phyloP scores from a whole-genome alignment of 2,888 invertebrate genomes.

The Ormia ochracea region DNA sequence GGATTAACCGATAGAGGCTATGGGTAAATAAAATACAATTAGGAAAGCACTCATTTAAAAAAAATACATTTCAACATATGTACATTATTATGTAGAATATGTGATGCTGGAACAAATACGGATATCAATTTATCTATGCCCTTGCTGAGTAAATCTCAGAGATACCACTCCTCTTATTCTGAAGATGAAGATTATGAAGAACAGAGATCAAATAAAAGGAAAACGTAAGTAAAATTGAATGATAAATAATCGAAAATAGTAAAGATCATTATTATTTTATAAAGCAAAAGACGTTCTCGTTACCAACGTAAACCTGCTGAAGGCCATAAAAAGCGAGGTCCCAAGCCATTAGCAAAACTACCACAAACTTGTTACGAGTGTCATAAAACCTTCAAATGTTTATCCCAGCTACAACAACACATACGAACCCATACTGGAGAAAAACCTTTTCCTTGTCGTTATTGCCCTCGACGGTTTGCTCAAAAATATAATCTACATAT shows the following conservation, averaged over 20 bases:
- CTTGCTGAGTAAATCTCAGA: slow-evolving; percentile 30
- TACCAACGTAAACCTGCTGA: slow-evolving; percentile 80
- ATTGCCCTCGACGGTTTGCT: slow-evolving; percentile 80
- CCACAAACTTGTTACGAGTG: slow-evolving; percentile 80
- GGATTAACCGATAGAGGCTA: slow-evolving; percentile 77
- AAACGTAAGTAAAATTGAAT: not conserved
- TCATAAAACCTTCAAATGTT: slow-evolving; percentile 80
- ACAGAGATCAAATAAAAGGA: slow-evolving; percentile 65
- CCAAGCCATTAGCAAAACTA: slow-evolving; percentile 80
- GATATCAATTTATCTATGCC: slow-evolving; percentile 72
- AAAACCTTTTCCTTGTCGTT: slow-evolving; percentile 79
- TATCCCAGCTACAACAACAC: slow-evolving; percentile 81
- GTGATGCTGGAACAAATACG: slow-evolving; percentile 80
- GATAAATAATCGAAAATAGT: not conserved
- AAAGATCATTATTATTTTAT: not conserved
- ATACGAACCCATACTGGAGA: slow-evolving; percentile 81
- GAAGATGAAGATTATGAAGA: slow-evolving; percentile 64
- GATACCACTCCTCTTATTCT: slow-evolving; percentile 50
- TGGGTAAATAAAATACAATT: slow-evolving; percentile 64
- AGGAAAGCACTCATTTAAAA: no score
- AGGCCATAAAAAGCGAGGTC: slow-evolving; percentile 80
- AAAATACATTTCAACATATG: no score
- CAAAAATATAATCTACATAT: slow-evolving; percentile 82
- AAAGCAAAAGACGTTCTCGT: slow-evolving; percentile 73
- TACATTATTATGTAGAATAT: slow-evolving; percentile 77